Conservation (phyloP, 2,113 vertebrate species). For the Lophius piscatorius region DNA sequence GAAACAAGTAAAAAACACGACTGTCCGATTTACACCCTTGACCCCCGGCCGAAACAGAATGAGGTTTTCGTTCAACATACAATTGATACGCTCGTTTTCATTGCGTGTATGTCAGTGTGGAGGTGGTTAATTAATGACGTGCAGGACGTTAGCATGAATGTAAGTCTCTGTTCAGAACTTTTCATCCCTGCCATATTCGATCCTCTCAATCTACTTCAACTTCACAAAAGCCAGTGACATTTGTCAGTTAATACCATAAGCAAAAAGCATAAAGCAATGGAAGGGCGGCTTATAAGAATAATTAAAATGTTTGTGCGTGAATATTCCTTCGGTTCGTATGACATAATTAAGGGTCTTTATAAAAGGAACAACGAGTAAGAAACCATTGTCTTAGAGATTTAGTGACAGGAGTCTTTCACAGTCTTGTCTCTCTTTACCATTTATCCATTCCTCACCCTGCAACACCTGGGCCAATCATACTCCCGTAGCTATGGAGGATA, state of each 20-base stretch:
- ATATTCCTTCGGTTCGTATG: too few species aligned
- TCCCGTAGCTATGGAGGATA: constrained; percentile 62
- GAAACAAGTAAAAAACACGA: constrained; percentile 30
- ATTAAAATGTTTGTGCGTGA: too few species aligned
- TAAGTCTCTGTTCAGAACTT: not conserved
- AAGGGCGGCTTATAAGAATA: too few species aligned
- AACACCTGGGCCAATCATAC: constrained; percentile 80
- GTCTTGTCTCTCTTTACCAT: constrained; percentile 7
- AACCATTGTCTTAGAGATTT: constrained; percentile 8
- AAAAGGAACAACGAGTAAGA: not conserved
- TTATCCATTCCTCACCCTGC: constrained; percentile 69
- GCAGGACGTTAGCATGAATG: not conserved
- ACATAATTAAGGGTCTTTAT: not conserved
- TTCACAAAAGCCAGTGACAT: too few species aligned
- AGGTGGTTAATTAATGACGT: constrained; percentile 5
- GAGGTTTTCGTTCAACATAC: constrained; percentile 12
- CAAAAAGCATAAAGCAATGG: too few species aligned
- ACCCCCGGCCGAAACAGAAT: too few species aligned
- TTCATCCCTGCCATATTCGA: not conserved
- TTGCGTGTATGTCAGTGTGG: not conserved
- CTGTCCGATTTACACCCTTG: constrained; percentile 28
- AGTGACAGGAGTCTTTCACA: constrained; percentile 16
- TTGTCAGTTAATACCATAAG: too few species aligned
- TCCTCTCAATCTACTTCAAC: too few species aligned
- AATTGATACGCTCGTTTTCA: constrained; percentile 9